Evolutionary conservation across 2,797 vertebrate genomes (phyloP).

Genomic region (Poeciliopsis paucimaculata): DNA sequence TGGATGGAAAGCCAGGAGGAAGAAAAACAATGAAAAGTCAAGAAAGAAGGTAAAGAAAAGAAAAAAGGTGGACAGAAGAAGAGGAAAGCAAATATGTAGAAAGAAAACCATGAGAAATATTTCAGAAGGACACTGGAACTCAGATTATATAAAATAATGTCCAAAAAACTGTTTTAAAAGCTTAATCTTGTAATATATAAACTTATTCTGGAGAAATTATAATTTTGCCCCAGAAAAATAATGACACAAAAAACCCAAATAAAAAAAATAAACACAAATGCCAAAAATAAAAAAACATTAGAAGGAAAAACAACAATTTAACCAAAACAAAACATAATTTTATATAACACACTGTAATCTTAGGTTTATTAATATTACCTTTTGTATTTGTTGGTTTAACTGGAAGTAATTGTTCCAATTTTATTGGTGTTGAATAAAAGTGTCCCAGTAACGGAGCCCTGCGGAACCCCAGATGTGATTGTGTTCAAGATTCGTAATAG

Average conservation of each 20-base stretch:
- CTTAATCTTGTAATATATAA: neutral
- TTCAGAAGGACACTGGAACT: neutral
- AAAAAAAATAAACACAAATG: neutral
- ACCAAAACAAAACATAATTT: neutral
- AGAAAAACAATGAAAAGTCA: neutral
- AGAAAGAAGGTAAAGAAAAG: neutral
- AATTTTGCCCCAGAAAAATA: neutral
- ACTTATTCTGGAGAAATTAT: neutral
- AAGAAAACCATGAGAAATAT: neutral
- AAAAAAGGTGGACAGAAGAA: neutral
- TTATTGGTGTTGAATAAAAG: neutral
- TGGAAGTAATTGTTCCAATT: neutral
- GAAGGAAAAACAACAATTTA: neutral
- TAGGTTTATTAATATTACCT: neutral
- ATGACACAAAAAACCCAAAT: neutral
- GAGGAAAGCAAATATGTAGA: neutral
- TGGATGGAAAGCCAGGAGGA: neutral
- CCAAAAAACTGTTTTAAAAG: neutral
- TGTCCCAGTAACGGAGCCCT: neutral
- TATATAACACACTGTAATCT: neutral
- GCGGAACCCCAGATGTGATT: neutral
- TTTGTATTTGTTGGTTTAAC: neutral
- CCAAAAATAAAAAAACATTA: neutral
- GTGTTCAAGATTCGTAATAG: neutral
- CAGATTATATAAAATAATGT: neutral